Conservation (phyloP, 2,797 vertebrate species). For the Centroberyx gerrardi region DNA sequence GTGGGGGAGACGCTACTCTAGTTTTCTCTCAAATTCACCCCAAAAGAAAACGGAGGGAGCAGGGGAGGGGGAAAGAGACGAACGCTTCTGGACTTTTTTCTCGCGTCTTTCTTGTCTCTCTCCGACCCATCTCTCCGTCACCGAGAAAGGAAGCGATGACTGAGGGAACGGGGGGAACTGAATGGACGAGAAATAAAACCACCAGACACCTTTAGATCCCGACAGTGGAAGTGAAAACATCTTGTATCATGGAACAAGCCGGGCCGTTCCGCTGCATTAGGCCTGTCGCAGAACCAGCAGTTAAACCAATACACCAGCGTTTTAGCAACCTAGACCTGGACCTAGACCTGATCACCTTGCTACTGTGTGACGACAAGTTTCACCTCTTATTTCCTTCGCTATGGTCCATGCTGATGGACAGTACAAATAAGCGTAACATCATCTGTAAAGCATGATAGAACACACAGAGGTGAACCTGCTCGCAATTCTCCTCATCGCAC, state of each 20-base stretch:
- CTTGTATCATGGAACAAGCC: background rate
- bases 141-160: constrained; percentile 21
- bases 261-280: background rate
- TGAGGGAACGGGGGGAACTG: constrained; percentile 31
- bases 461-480: constrained; percentile 14
- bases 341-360: too few species aligned
- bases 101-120: constrained; percentile 34
- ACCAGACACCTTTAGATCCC: background rate
- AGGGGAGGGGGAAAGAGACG: constrained; percentile 83
- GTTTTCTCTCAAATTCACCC: constrained; percentile 78
- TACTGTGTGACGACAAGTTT: too few species aligned
- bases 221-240: constrained; percentile 1
- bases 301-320: too few species aligned
- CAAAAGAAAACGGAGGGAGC: constrained; percentile 70
- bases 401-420: too few species aligned
- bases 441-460: background rate
- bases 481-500: too few species aligned
- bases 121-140: constrained; percentile 28
- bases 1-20: constrained; percentile 73
- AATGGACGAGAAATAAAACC: constrained; percentile 16
- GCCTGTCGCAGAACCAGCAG: background rate
- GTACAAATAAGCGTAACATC: background rate
- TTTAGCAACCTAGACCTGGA: too few species aligned
- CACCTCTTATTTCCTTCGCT: too few species aligned
- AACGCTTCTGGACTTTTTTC: constrained; percentile 80